A percentile compares a stretch with the other conserved stretches of the same genome.
These are phyloP conservation scores for Drosophila malerkotliana DNA, from an alignment of 1,140 invertebrate species.

Conservation along the genomic window DNA sequence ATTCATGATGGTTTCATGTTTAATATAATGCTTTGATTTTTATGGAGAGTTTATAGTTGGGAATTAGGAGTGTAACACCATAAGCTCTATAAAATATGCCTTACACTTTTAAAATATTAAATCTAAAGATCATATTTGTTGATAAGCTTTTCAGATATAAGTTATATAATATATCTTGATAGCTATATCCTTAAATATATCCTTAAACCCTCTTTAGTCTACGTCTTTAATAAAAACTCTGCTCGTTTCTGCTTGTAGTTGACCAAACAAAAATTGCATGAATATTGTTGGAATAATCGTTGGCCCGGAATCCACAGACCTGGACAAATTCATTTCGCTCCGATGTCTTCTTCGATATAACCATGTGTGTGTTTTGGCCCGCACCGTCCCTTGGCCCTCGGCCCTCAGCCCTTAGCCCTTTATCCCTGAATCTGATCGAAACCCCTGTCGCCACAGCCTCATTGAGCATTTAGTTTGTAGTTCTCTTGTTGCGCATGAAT, in stretches of 20 bases:
- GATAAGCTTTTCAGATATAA: no score
- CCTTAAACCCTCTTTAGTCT: slow-evolving; percentile 10
- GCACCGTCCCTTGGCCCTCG: background rate
- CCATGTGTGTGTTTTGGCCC: background rate
- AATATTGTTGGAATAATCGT: slow-evolving; percentile 37
- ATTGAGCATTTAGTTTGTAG: slow-evolving; percentile 40
- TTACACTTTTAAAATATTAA: no score
- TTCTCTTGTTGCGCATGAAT: slow-evolving; percentile 62
- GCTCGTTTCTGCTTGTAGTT: slow-evolving; percentile 29
- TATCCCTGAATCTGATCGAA: background rate
- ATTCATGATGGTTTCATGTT: background rate
- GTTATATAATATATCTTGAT: no score
- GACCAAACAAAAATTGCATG: slow-evolving; percentile 40
- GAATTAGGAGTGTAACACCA: no score
- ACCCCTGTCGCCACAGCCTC: slow-evolving; percentile 13
- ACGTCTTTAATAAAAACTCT: slow-evolving; percentile 34
- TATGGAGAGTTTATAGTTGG: no score
- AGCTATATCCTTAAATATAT: background rate
- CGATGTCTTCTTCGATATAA: background rate
- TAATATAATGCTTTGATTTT: no score
- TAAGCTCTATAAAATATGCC: no score
- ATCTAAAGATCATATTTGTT: no score
- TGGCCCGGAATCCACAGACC: slow-evolving; percentile 15
- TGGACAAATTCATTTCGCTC: slow-evolving; percentile 19
- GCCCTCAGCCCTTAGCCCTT: no score